Base-by-base conservation (phyloP, 1,140 invertebrate genomes). In the Thalassaphorura encarpata region DNA sequence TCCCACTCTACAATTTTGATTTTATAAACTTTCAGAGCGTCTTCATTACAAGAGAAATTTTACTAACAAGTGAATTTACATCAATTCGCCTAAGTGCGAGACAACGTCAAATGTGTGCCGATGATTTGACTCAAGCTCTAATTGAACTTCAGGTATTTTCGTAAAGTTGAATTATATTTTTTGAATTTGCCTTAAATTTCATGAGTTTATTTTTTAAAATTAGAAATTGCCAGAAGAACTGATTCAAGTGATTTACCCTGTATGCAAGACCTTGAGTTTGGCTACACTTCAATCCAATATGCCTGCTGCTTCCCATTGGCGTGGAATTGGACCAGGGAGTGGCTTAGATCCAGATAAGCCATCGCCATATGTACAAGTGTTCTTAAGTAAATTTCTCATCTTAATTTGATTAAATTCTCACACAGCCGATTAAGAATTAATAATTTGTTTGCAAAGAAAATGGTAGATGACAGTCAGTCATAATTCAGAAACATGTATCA, bases 211-310 rank as follows among this genome's bases (percentile, higher is more conserved):
- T 36, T 50, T 60, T 31, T 28, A 41, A 19, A 11, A 36, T 29
- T 31, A 65, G 63, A 28, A 19, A 6, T 45, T 63, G 54, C 61
- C 63, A 23, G 61, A 66, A 18, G 55, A 62, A 21, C 43, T 60
- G 1, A 31, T 66, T 1, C 23, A 39, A 5, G 52, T 48, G 23
- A 51, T 63, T 16, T 56, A 57, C 19, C 57, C 58, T 24, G 58
- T 63, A n/a, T 57, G 57, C 26, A 23, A 24, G 21, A 66, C 61
- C 2, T 31, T 66, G 21, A 63, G 61, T 45, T 29, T 66, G 18
- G 63, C 63, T 6, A 66, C 58, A 27, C 46, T 66, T 2, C 59
- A 64, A 29, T 57, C 64, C 0, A 56, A 55, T 31, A 66, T 66
- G 61, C 64, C 64, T 1, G 39, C 40, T 23, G 19, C 55, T 13